Evolutionary conservation across 2,797 vertebrate species (phyloP).

Genomic region (Botia almorhae): DNA sequence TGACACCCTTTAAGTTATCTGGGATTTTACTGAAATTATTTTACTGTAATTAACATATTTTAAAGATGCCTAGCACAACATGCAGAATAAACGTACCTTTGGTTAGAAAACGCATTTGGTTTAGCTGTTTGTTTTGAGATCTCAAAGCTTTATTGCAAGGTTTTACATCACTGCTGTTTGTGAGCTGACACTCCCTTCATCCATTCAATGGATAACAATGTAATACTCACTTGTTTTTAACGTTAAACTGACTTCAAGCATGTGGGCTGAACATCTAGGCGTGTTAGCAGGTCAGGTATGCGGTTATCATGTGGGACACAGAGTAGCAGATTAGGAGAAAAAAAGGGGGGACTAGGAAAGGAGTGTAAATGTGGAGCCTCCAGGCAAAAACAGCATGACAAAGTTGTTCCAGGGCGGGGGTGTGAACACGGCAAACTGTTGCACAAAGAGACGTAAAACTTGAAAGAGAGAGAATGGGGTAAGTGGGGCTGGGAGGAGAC

Average conservation of each 20-base stretch:
- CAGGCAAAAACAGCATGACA: background rate
- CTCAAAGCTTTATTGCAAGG: background rate
- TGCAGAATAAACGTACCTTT: background rate
- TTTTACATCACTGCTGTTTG: background rate
- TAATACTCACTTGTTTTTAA: background rate
- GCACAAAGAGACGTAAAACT: constrained; percentile 38
- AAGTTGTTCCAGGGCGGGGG: constrained; percentile 35
- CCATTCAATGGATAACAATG: background rate
- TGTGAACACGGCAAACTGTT: constrained; percentile 35
- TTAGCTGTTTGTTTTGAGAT: background rate
- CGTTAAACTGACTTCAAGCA: background rate
- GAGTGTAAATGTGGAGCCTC: background rate
- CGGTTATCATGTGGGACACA: background rate
- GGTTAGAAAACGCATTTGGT: background rate
- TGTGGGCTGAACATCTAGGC: background rate
- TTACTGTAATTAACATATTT: background rate
- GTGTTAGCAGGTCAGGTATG: background rate
- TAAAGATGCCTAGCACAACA: background rate
- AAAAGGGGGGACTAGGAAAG: constrained; percentile 2
- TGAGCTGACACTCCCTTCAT: background rate
- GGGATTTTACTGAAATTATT: too few relatives aligned
- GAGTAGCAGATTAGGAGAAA: background rate
- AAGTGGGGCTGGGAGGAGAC: constrained; percentile 63
- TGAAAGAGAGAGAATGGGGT: constrained; percentile 45
- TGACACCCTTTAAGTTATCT: too few relatives aligned